Evolutionary conservation across 2,888 invertebrate species (phyloP), one percentile per base, ranked within the genome.

Genomic region (Tenthredo notha): DNA sequence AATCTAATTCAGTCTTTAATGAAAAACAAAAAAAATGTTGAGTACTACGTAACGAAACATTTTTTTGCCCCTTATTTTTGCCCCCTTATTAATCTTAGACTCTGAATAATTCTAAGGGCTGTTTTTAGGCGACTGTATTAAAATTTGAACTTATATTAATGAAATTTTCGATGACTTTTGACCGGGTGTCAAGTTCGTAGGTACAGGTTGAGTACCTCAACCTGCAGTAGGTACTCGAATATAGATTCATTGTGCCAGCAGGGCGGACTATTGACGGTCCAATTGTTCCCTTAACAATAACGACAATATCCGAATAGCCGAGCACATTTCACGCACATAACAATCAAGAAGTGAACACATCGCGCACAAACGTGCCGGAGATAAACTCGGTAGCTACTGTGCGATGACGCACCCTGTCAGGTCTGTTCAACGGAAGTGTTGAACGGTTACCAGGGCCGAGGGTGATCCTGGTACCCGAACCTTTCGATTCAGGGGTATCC

Each of bases 201-300:
- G 33, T 33, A 54, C 5, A 18, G 90, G 89, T 90, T 92, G 92
- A 92, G 92, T 92, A 91, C 91, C 93, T 89, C 93, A 92, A 92
- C 89, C 90, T 90, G 91, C 92, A 93, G 92, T 50, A 54, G 54
- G 54, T n/a, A 40, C 50, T 50, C n/a, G 50, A 93, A 29, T 77
- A 93, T 93, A 92, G 92, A 92, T 92, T 93, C 92, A 93, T 93
- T 93, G 92, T 93, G 90, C 90, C 89, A 89, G 90, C 89, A 89
- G 90, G 92, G 92, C 92, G 91, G 92, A 91, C 92, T 92, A 93
- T 93, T 93, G 92, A 93, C 91, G 92, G 92, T 29, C 89, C 92
- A 92, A 93, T 93, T 93, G 93, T 93, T 93, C 93, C 90, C 91
- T 91, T 89, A 93, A 93, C 92, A 93, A 93, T 93, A 93, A 93